A percentile compares a stretch with the other conserved stretches of the same genome.
These are phyloP conservation scores for Pangasius krempfi DNA, from an alignment of 2,797 vertebrate genomes.

Conservation along the genomic window DNA sequence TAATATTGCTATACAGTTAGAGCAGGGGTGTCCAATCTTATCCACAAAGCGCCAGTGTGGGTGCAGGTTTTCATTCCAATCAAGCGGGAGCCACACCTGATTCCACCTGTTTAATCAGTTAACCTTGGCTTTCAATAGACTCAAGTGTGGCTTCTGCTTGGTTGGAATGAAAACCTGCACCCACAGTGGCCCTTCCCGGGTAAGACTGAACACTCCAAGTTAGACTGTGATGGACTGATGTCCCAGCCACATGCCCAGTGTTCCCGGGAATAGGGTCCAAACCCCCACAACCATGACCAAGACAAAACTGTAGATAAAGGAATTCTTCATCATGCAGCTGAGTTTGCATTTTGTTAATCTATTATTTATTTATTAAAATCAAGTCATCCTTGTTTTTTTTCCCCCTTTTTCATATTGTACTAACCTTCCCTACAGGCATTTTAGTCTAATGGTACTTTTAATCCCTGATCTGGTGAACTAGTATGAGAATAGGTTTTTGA, in stretches of 20 bases:
- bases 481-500: not conserved
- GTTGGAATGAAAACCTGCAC: too few species aligned
- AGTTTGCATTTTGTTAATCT: not conserved
- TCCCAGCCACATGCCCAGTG: not conserved
- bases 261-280: not conserved
- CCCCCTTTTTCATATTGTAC: not conserved
- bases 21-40: not conserved
- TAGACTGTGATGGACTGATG: too few species aligned
- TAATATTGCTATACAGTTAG: not conserved
- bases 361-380: not conserved
- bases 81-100: too few species aligned
- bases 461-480: not conserved
- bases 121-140: too few species aligned
- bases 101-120: too few species aligned
- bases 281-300: not conserved
- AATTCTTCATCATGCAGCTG: not conserved
- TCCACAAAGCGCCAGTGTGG: too few species aligned
- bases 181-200: too few species aligned
- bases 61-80: too few species aligned
- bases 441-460: not conserved
- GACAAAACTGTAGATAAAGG: not conserved
- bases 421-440: not conserved
- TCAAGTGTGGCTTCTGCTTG: too few species aligned
- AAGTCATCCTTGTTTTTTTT: not conserved
- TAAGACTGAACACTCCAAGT: too few species aligned